Base-by-base conservation (phyloP, 2,888 invertebrate genomes). In the Pharmacophagus antenor region DNA sequence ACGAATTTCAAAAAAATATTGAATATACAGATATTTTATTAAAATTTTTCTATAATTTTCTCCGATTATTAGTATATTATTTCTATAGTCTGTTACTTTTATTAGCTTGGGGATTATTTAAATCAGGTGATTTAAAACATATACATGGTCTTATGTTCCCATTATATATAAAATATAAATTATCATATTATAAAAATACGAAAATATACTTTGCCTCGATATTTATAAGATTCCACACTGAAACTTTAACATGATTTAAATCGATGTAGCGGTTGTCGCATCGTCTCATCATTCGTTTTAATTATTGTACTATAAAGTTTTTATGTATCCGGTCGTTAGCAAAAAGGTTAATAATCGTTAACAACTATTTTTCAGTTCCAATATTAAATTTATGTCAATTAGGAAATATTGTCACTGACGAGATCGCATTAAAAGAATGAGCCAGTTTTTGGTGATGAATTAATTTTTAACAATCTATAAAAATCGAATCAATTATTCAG, bases 341-440 rank as follows among this genome's bases (percentile, higher is more conserved):
- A 41, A 61, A n/a, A 61, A 61, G 61, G 61, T 61, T 56, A 56
- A 49, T 47, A 22, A 49, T 57, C 25, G 12, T 56, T 57, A 53
- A 48, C 42, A 56, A 53, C 56, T 27, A 31, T 20, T 46, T 56
- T 44, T 44, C 23, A 47, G 23, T 31, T 41, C n/a, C 27, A 25
- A 22, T 50, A 46, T 47, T 47, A 56, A 56, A 56, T 52, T 56
- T 48, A 52, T 56, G 48, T 42, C 25, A 22, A 61, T 42, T 12
- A 52, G 61, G 47, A 56, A 61, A 56, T 61, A 22, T 53, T 44
- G 44, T 52, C 61, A 17, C 52, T 41, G 41, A 51, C 21, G 31
- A 22, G 18, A 18, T 48, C 42, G 20, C 17, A 10, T 50, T 25
- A 47, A 23, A 21, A 12, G 47, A 51, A 47, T 37, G 8, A 15